A percentile compares a stretch with the other conserved stretches of the same genome.
Conservation (phyloP, 35 echinoderm and acorn worm genomes). For the Amphiura filiformis region DNA sequence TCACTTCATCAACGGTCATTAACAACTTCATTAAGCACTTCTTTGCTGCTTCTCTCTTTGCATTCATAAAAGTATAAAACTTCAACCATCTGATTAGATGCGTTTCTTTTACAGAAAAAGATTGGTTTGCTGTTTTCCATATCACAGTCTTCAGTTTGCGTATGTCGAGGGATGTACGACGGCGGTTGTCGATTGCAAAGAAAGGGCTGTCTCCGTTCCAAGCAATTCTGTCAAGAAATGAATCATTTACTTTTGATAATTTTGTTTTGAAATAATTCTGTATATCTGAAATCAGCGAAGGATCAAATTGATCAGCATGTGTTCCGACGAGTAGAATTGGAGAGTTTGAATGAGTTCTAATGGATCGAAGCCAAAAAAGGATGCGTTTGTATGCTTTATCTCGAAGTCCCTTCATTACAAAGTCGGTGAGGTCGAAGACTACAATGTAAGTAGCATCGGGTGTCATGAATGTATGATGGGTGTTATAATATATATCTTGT, state of each 20-base stretch:
- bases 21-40: too few relatives aligned
- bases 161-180: too few relatives aligned
- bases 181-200: too few relatives aligned
- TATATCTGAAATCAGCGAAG: neutral
- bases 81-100: too few relatives aligned
- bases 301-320: neutral
- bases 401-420: neutral
- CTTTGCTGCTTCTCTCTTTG: too few relatives aligned
- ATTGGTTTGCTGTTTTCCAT: too few relatives aligned
- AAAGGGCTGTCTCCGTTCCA: too few relatives aligned
- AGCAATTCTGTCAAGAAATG: neutral
- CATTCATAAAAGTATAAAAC: too few relatives aligned
- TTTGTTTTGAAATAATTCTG: neutral
- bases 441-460: neutral
- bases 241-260: neutral
- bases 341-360: neutral
- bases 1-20: too few relatives aligned
- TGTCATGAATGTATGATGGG: neutral
- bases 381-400: neutral
- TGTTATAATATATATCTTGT: neutral
- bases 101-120: too few relatives aligned
- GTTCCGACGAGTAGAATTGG: neutral
- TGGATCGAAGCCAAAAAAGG: neutral
- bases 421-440: neutral
- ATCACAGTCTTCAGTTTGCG: too few relatives aligned